A percentile compares a stretch with the other conserved stretches of the same genome.
Conservation (phyloP, 2,113 vertebrate species). For the Azemiops feae region DNA sequence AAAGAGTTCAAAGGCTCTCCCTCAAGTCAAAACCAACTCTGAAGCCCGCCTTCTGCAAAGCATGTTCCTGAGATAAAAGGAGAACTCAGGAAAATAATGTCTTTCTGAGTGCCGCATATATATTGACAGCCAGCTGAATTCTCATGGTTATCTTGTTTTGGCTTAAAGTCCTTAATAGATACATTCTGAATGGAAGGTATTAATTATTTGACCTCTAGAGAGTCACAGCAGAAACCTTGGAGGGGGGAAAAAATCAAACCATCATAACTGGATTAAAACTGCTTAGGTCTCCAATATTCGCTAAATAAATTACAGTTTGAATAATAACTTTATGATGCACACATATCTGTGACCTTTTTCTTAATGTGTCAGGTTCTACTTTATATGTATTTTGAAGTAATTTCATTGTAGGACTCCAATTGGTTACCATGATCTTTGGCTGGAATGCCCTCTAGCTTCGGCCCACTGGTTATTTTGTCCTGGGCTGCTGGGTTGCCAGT, state of each 20-base stretch:
- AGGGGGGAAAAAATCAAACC: background rate
- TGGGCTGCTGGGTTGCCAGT: background rate
- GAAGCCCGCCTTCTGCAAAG: constrained; percentile 37
- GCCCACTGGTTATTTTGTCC: background rate
- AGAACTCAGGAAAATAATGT: constrained; percentile 27
- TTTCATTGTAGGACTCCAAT: background rate
- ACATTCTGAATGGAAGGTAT: background rate
- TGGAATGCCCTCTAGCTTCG: background rate
- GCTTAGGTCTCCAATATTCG: background rate
- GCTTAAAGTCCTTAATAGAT: background rate
- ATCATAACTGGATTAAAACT: background rate
- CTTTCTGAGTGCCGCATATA: constrained; percentile 28
- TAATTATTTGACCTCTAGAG: background rate
- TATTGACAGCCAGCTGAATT: background rate
- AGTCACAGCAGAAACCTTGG: accelerated
- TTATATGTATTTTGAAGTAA: background rate
- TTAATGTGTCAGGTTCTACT: background rate
- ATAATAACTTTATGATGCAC: background rate
- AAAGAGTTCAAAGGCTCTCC: background rate
- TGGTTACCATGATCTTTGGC: background rate
- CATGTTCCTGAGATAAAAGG: constrained; percentile 21
- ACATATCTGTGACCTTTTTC: background rate
- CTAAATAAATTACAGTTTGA: background rate
- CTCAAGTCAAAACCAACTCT: constrained; percentile 12
- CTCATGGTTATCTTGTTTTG: background rate